phyloP scores from a whole-genome alignment of 1,140 invertebrate species.

The Drosophila quadrilineata region DNA sequence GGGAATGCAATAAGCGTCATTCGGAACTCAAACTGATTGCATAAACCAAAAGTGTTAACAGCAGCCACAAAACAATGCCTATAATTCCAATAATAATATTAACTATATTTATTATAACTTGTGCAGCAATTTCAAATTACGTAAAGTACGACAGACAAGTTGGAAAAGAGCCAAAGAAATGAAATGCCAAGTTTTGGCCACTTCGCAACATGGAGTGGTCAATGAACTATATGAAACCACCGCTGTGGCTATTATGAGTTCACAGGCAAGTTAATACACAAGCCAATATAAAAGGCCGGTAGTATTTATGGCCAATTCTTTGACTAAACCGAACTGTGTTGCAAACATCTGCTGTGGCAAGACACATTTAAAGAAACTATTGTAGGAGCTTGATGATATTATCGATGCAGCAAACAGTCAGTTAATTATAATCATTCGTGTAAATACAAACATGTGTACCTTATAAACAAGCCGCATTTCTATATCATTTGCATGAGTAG shows the following conservation, averaged over 20 bases:
- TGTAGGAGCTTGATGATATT: not conserved
- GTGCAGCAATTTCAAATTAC: conserved; percentile 63
- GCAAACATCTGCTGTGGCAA: conserved; percentile 1
- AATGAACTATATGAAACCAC: no score
- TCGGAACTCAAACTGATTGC: conserved; percentile 40
- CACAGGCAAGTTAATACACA: not conserved
- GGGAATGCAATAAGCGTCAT: conserved; percentile 61
- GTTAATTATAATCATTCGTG: no score
- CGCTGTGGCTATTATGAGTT: no score
- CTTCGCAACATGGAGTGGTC: no score
- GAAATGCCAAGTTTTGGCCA: no score
- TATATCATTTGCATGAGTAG: conserved; percentile 22
- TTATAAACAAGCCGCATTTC: no score
- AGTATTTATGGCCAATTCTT: conserved; percentile 42
- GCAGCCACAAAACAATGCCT: conserved; percentile 38
- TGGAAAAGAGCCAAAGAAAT: no score
- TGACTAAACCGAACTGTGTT: not conserved
- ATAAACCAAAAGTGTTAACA: conserved; percentile 45
- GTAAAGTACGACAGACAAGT: conserved; percentile 63
- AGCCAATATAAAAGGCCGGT: conserved; percentile 53
- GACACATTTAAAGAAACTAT: conserved; percentile 15
- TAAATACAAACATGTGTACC: no score
- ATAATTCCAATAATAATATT: conserved; percentile 34
- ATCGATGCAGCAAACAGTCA: not conserved
- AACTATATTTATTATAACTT: conserved; percentile 37